Evolutionary conservation across 2,113 vertebrate genomes (phyloP), one percentile per base, ranked within the genome.

Genomic region (human (Homo sapiens)): DNA sequence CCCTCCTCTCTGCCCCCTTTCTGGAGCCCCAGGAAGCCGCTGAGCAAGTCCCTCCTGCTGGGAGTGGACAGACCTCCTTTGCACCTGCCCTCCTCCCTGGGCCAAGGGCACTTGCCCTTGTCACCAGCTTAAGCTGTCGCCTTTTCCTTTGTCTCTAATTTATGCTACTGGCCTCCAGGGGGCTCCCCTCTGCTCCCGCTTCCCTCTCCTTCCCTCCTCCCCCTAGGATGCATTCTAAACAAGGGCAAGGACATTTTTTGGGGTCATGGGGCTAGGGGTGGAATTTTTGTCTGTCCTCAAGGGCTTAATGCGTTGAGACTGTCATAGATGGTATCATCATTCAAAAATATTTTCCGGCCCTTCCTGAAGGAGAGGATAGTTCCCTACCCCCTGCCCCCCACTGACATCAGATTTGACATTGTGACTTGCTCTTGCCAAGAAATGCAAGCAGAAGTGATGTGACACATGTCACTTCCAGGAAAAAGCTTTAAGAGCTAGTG

Each of bases 171-270:
- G 59, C 89, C 89, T 94, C 89, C 80, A 76, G 35, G 52, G 89
- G 61, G 4, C 40, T 86, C 61, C 38, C 48, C 7, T 57, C 40
- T 30, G 59, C 40, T 61, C 45, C 30, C 3, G 2, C 10, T 13
- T 76, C 30, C 43, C 40, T 73, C 30, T 32, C 35, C 55, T 52
- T 61, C 32, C 55, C 23, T 17, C 45, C 25, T 43, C 57, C 85
- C 43, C 16, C 35, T 9, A 68, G 48, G 83, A 80, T 3, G 14
- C 68, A 6, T 57, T 38, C 3, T 3, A 14, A 70, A 87, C 59
- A 75, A 96, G 92, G 79, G 35, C 82, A 96, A 97, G 95, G 92
- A 48, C 61, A 0, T 52, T 94, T 93, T 97, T 35, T 13, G 85
- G 64, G 91, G 93, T 92, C 73, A 7, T 0, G 66, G 68, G 52